Percentiles rank a stretch among this genome's conserved stretches.
Evolutionary conservation across 1,140 invertebrate species (phyloP).

Genomic region (Cydia strobilella): DNA sequence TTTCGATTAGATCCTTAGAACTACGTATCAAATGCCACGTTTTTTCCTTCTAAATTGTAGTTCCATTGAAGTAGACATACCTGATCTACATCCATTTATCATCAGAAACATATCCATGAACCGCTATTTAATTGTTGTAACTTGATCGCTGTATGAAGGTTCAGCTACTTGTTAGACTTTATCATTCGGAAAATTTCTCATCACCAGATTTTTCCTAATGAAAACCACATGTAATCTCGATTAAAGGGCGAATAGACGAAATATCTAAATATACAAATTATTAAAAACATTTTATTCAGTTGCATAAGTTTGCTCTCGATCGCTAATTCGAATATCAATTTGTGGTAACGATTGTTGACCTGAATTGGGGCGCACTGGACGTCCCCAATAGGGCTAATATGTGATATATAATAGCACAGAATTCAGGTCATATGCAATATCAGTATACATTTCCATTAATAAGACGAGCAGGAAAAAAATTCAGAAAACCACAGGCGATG

Average conservation of each 20-base stretch:
- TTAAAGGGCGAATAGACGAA: not conserved
- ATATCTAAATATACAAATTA: not conserved
- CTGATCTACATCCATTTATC: too few species aligned
- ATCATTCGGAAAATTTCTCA: not conserved
- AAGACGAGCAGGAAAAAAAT: not conserved
- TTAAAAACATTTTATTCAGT: not conserved
- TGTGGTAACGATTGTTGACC: slow-evolving; percentile 14
- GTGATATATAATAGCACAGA: not conserved
- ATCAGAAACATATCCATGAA: too few species aligned
- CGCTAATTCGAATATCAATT: slow-evolving; percentile 26
- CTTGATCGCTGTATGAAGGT: not conserved
- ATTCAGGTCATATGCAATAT: slow-evolving; percentile 12
- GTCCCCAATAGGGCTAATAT: slow-evolving; percentile 6
- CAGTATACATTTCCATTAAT: not conserved
- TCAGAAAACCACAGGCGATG: not conserved
- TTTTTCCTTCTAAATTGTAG: too few species aligned
- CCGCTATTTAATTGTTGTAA: not conserved
- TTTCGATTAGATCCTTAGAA: too few species aligned
- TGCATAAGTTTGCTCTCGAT: slow-evolving; percentile 4
- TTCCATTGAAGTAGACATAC: too few species aligned
- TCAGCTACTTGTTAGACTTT: not conserved
- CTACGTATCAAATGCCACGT: too few species aligned
- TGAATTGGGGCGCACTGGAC: not conserved
- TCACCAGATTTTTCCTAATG: not conserved
- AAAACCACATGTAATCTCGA: not conserved